These are phyloP conservation scores for Dryococelus australis DNA, from an alignment of 2,888 invertebrate species.

Conservation along the genomic window DNA sequence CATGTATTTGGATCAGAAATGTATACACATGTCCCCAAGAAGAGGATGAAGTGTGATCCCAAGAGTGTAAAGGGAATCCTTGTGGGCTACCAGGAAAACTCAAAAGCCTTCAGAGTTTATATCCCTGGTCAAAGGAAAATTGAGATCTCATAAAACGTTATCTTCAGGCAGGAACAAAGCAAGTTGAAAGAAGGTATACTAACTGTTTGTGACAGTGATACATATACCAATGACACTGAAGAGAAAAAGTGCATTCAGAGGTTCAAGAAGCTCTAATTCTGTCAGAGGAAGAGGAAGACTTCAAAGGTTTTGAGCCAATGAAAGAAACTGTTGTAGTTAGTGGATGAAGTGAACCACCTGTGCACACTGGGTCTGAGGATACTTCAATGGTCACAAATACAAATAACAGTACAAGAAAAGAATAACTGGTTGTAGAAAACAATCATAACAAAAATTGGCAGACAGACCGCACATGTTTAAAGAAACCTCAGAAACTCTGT, in stretches of 20 bases:
- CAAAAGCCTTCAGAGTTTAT: slow-evolving; percentile 10
- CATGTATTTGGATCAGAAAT: neutral
- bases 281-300: neutral
- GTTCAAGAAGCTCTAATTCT: neutral
- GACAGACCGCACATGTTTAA: neutral
- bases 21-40: neutral
- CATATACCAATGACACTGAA: too few species aligned
- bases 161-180: neutral
- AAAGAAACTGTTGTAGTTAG: neutral
- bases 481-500: neutral
- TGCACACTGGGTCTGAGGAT: neutral
- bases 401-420: neutral
- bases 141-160: neutral
- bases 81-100: slow-evolving; percentile 7
- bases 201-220: neutral
- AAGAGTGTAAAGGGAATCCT: neutral
- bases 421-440: neutral
- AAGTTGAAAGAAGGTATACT: neutral
- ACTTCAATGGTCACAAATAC: neutral
- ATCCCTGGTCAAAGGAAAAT: neutral
- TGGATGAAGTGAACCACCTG: neutral
- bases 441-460: neutral
- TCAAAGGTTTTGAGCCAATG: neutral
- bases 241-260: neutral
- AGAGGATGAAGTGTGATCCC: neutral